Base-by-base conservation (phyloP, 2,888 invertebrate species). In the Xestia sexstrigata region DNA sequence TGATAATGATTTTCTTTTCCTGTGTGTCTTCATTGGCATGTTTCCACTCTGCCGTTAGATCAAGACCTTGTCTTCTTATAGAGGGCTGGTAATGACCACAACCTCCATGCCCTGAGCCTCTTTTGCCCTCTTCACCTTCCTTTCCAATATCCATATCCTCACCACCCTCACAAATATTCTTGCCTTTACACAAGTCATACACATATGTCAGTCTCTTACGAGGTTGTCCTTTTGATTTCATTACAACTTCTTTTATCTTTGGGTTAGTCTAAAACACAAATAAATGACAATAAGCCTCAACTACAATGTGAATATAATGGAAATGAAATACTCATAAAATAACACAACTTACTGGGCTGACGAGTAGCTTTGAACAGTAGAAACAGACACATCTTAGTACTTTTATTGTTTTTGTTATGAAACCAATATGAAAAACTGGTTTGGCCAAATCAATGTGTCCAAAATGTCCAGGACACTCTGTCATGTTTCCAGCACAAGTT, bases 401-500 rank as follows among this genome's bases (percentile, higher is more conserved):
- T 96, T 99, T 99, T 85, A 99, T 99, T 0, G 99, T 99, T 96
- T 99, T 99, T 55, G 99, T 99, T 72, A 99, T 97, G 92, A 99
- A 99, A 58, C 99, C 99, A 92, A 99, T 98, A 94, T 99, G 99
- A 95, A 99, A 99, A 0, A 99, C 99, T 35, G 99, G 99, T 94
- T 99, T 99, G 0, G 99, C 98, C 87, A 99, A 97, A 95, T 99
- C 99, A 90, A 99, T 98, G 94, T 99, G 99, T 7, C 99, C 99
- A 96, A 99, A 99, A 95, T 99, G 99, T 3, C 99, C 99, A 5
- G 99, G 99, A 94, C 99, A 99, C 94, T 99, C 99, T 0, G 99
- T 99, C 98, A 99, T 99, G 92, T 99, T 99, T 67, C 99, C 99
- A 82, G 99, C 99, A 94, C 99, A 99, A 0, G 99, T 99, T 94